Evolutionary conservation across 2,888 invertebrate species (phyloP).

Genomic region (Hypolimnas misippus): DNA sequence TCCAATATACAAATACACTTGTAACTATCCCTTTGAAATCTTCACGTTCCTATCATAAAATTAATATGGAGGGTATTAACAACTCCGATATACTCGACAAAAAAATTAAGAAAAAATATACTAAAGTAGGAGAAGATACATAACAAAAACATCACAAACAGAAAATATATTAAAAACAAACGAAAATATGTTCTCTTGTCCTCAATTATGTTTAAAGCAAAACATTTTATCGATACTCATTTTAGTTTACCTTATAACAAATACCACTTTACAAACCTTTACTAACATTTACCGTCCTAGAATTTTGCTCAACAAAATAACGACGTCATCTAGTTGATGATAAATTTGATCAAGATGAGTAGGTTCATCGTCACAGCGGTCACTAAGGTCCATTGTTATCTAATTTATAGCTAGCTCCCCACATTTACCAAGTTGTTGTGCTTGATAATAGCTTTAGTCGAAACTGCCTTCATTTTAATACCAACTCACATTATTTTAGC

Average conservation of each 20-base stretch:
- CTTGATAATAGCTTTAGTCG: not conserved
- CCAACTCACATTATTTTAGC: not conserved
- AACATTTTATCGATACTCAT: not conserved
- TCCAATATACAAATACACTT: too few species aligned
- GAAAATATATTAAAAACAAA: too few species aligned
- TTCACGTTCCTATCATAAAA: too few species aligned
- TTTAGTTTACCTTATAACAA: not conserved
- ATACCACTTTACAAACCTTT: not conserved
- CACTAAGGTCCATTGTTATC: conserved; percentile 8
- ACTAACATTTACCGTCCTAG: not conserved
- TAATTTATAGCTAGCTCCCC: conserved; percentile 7
- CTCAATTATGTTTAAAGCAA: too few species aligned
- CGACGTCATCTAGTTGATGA: conserved; percentile 9
- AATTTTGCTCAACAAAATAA: not conserved
- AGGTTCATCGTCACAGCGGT: conserved; percentile 6
- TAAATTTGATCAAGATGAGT: conserved; percentile 10
- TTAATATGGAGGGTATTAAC: too few species aligned
- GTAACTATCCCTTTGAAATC: too few species aligned
- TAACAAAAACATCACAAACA: too few species aligned
- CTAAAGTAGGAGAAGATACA: too few species aligned
- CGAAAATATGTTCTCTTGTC: too few species aligned
- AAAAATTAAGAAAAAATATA: too few species aligned
- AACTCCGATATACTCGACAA: too few species aligned
- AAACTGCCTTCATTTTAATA: not conserved
- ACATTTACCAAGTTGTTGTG: conserved; percentile 1